Percentiles rank a stretch among this genome's conserved stretches.
Evolutionary conservation across 2,888 invertebrate genomes (phyloP).

Genomic region (Byasa hedistus): DNA sequence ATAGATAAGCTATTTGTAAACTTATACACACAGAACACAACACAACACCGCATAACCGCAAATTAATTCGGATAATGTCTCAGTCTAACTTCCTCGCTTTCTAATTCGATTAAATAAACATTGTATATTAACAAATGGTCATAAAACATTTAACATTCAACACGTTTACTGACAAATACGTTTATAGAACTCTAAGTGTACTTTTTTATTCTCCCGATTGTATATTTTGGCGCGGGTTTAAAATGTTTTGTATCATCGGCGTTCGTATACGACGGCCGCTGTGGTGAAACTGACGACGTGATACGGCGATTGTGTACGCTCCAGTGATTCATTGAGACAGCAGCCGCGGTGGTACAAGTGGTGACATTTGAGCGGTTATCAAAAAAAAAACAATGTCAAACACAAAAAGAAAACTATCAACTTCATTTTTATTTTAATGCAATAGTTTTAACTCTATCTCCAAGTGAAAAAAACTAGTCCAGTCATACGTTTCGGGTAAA

Average conservation of each 20-base stretch:
- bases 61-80: constrained; percentile 2
- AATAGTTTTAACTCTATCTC: no score
- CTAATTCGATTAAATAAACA: constrained; percentile 7
- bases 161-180: not conserved
- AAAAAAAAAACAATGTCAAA: not conserved
- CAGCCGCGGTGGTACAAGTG: constrained; percentile 28
- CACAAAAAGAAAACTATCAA: not conserved
- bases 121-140: not conserved
- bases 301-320: constrained; percentile 31
- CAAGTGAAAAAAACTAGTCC: no score
- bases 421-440: no score
- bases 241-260: not conserved
- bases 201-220: not conserved
- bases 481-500: no score
- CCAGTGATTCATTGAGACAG: constrained; percentile 39
- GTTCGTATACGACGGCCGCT: constrained; percentile 17
- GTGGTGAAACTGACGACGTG: constrained; percentile 40
- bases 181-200: not conserved
- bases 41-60: not conserved
- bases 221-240: constrained; percentile 5
- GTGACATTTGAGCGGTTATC: constrained; percentile 15
- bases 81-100: constrained; percentile 13
- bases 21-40: not conserved
- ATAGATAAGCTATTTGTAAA: not conserved
- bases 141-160: constrained; percentile 8